These are phyloP conservation scores for Mesocricetus auratus DNA, from an alignment of 2,113 vertebrate species.

Conservation along the genomic window DNA sequence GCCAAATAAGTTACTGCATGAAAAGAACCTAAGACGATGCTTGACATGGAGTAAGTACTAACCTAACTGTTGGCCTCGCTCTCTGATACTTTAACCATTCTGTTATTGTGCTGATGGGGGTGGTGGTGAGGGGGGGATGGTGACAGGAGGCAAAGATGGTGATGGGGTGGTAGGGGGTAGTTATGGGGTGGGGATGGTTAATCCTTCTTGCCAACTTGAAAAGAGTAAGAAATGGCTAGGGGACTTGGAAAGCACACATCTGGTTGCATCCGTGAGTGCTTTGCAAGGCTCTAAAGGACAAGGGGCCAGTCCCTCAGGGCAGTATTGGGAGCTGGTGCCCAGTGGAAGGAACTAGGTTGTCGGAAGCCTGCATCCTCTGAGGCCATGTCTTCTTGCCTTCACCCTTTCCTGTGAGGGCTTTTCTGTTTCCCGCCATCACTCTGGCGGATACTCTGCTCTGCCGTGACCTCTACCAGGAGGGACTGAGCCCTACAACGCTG, in stretches of 20 bases:
- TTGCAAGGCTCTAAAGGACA: background rate
- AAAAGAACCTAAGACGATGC: background rate
- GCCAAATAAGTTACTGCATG: background rate
- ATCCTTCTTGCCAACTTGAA: background rate
- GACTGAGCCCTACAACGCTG: background rate
- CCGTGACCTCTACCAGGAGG: background rate
- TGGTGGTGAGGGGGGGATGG: background rate
- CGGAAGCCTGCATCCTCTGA: background rate
- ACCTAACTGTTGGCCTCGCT: background rate
- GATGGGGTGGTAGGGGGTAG: too few species aligned
- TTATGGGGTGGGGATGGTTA: background rate
- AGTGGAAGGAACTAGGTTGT: background rate
- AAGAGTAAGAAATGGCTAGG: background rate
- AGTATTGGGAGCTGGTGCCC: background rate
- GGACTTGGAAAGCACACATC: background rate
- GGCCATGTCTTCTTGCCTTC: background rate
- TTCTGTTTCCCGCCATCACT: background rate
- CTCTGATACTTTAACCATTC: too few species aligned
- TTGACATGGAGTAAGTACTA: background rate
- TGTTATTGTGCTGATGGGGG: too few species aligned
- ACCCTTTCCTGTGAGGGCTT: background rate
- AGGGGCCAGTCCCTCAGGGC: background rate
- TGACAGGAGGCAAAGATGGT: too few species aligned
- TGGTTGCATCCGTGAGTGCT: background rate
- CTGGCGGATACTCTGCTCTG: background rate